These are phyloP conservation scores for Cebus imitator DNA, from an alignment of 2,113 vertebrate species.

Conservation along the genomic window DNA sequence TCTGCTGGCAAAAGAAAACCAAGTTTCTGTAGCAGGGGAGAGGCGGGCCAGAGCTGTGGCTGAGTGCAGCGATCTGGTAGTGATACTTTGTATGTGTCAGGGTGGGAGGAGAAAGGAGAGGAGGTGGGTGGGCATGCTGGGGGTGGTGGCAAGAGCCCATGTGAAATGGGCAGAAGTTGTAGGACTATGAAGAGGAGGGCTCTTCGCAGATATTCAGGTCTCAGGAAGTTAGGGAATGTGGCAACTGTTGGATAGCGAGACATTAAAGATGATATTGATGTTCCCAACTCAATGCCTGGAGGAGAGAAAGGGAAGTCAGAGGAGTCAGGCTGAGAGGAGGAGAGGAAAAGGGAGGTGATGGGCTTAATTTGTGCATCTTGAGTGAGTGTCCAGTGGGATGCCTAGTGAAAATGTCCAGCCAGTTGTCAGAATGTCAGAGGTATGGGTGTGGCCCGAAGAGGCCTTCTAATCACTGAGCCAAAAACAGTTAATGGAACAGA, in stretches of 20 bases:
- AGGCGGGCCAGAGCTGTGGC: not conserved
- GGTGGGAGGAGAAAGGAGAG: rapidly evolving
- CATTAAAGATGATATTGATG: not conserved
- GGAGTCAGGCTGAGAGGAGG: not conserved
- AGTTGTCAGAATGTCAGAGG: not conserved
- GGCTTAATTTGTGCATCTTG: not conserved
- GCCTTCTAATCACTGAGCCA: not conserved
- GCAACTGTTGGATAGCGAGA: not conserved
- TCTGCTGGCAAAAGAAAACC: not conserved
- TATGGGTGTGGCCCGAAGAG: not conserved
- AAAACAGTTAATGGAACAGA: not conserved
- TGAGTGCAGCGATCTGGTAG: rapidly evolving
- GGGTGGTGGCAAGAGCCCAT: not conserved
- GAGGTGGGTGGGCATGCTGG: rapidly evolving
- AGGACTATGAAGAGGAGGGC: not conserved
- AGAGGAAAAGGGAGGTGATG: rapidly evolving
- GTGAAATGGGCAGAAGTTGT: too few relatives aligned
- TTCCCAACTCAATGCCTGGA: not conserved
- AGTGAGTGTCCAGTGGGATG: not conserved
- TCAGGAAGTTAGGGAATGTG: not conserved
- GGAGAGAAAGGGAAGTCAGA: not conserved
- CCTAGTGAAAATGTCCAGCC: not conserved
- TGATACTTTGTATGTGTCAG: too few relatives aligned
- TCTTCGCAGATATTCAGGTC: not conserved
- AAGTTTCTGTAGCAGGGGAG: not conserved